phyloP scores from a whole-genome alignment of 2,797 vertebrate species.

The Hyperoplus immaculatus region DNA sequence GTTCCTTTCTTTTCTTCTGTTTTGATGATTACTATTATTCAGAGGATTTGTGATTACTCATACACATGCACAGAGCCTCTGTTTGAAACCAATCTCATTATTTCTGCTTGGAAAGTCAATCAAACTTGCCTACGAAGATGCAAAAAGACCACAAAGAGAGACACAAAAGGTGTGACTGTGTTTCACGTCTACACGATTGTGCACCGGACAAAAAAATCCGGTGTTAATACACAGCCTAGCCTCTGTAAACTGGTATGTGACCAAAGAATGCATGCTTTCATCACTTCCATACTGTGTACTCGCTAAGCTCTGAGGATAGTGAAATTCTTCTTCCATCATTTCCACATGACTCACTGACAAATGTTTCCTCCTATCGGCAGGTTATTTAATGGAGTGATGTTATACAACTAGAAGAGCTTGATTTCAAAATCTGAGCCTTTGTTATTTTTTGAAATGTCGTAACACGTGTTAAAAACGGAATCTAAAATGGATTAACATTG shows the following conservation, averaged over 20 bases:
- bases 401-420: not conserved
- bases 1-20: no score
- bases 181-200: no score
- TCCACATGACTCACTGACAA: not conserved
- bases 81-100: not conserved
- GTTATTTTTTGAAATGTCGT: not conserved
- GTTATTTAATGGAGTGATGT: not conserved
- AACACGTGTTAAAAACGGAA: not conserved
- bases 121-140: not conserved
- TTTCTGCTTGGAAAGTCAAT: not conserved
- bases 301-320: not conserved
- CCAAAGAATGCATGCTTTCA: no score
- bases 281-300: not conserved
- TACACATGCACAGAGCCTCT: not conserved
- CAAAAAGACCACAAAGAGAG: not conserved
- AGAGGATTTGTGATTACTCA: no score
- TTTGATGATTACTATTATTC: no score
- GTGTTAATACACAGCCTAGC: no score
- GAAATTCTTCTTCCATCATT: not conserved
- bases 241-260: no score
- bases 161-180: no score
- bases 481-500: not conserved
- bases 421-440: not conserved
- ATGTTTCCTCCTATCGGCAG: not conserved
- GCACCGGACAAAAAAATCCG: no score